These are phyloP conservation scores for Aphodius sticticus DNA, from an alignment of 2,888 invertebrate genomes.

Conservation along the genomic window DNA sequence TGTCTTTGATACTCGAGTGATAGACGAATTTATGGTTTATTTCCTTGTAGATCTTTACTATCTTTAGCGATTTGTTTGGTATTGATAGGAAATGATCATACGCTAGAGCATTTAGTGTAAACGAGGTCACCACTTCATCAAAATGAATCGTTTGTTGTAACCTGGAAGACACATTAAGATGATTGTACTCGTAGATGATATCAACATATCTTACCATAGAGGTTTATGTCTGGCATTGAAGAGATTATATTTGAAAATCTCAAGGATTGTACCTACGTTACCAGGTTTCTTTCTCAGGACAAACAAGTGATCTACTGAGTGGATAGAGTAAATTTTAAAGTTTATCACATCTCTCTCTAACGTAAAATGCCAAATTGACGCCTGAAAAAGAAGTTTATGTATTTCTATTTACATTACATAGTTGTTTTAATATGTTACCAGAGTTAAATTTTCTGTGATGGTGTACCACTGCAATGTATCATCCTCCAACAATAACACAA, in stretches of 20 bases:
- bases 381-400: background rate
- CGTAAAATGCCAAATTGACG: background rate
- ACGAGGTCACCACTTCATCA: constrained; percentile 45
- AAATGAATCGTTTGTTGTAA: constrained; percentile 50
- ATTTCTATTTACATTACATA: no score
- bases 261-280: constrained; percentile 7
- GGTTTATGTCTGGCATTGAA: background rate
- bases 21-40: constrained; percentile 45
- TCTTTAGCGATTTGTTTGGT: constrained; percentile 46
- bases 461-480: constrained; percentile 11
- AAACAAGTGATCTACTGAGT: constrained; percentile 24
- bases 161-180: constrained; percentile 43
- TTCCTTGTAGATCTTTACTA: constrained; percentile 51
- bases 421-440: constrained; percentile 5
- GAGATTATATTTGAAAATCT: constrained; percentile 27
- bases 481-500: background rate
- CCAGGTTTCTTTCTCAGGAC: constrained; percentile 19
- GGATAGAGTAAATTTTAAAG: constrained; percentile 12
- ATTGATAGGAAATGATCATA: constrained; percentile 50
- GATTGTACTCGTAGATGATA: constrained; percentile 33
- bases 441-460: constrained; percentile 12
- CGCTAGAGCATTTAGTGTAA: constrained; percentile 48
- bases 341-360: constrained; percentile 11
- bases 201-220: constrained; percentile 37
- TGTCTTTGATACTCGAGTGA: constrained; percentile 45